These are phyloP conservation scores for Aphaenogaster ashmeadi DNA, from an alignment of 1,140 invertebrate species.

Conservation along the genomic window DNA sequence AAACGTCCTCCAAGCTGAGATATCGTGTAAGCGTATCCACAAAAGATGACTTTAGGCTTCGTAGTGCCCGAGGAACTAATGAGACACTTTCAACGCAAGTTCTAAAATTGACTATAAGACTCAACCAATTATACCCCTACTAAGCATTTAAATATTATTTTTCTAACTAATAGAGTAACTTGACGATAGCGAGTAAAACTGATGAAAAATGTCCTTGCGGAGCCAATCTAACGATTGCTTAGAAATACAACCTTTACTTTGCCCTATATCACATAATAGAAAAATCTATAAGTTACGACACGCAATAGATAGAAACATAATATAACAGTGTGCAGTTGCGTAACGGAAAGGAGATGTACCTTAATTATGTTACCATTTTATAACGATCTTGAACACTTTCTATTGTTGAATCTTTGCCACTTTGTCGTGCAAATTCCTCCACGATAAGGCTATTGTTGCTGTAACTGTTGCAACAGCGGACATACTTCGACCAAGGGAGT, in stretches of 20 bases:
- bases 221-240: neutral
- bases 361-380: conserved; percentile 71
- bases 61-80: conserved; percentile 19
- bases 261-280: conserved; percentile 21
- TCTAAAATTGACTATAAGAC: conserved; percentile 30
- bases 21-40: conserved; percentile 39
- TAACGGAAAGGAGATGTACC: conserved; percentile 49
- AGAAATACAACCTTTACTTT: conserved; percentile 8
- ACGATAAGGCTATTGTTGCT: conserved; percentile 80
- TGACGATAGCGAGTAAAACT: conserved; percentile 2
- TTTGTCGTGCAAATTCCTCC: conserved; percentile 46
- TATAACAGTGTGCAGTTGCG: neutral
- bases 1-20: conserved; percentile 31
- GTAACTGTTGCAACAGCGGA: conserved; percentile 84
- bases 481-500: conserved; percentile 88
- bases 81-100: conserved; percentile 23
- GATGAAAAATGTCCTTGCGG: neutral
- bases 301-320: conserved; percentile 18
- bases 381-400: conserved; percentile 80
- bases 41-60: conserved; percentile 65
- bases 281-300: conserved; percentile 38
- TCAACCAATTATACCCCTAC: neutral
- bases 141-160: conserved; percentile 27
- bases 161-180: conserved; percentile 17
- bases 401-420: conserved; percentile 71